These are phyloP conservation scores for Caenorhabditis briggsae DNA, from an alignment of 1,140 invertebrate genomes.

Conservation along the genomic window DNA sequence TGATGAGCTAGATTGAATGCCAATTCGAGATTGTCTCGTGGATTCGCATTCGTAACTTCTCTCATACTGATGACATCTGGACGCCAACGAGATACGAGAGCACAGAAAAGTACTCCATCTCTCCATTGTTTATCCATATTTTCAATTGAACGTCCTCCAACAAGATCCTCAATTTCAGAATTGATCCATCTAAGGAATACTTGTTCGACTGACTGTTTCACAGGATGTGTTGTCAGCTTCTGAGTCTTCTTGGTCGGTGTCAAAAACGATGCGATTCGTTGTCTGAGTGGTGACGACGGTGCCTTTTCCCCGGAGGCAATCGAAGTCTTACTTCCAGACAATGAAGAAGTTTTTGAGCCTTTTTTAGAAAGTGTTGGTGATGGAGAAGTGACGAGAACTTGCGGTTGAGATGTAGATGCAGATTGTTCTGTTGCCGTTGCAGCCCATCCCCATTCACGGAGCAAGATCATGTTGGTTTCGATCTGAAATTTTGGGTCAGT, in stretches of 20 bases:
- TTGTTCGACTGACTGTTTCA: conserved; percentile 85
- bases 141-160: conserved; percentile 81
- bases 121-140: conserved; percentile 97
- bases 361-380: conserved; percentile 56
- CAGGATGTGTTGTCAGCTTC: conserved; percentile 22
- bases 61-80: conserved; percentile 90
- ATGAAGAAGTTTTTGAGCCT: conserved; percentile 42
- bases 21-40: conserved; percentile 87
- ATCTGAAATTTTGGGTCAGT: conserved; percentile 81
- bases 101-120: conserved; percentile 94
- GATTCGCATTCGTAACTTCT: conserved; percentile 85
- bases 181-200: conserved; percentile 94
- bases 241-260: conserved; percentile 45
- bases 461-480: conserved; percentile 79
- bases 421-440: conserved; percentile 52
- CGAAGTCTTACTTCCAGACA: conserved; percentile 42
- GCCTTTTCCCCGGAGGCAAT: conserved; percentile 50
- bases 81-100: conserved; percentile 88
- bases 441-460: conserved; percentile 70
- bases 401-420: conserved; percentile 54
- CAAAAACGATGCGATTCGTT: conserved; percentile 59
- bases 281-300: conserved; percentile 50
- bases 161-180: conserved; percentile 83
- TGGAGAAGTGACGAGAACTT: conserved; percentile 28
- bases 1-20: conserved; percentile 93